phyloP scores from a whole-genome alignment of 2,888 invertebrate species.

The Scrobipalpa costella region DNA sequence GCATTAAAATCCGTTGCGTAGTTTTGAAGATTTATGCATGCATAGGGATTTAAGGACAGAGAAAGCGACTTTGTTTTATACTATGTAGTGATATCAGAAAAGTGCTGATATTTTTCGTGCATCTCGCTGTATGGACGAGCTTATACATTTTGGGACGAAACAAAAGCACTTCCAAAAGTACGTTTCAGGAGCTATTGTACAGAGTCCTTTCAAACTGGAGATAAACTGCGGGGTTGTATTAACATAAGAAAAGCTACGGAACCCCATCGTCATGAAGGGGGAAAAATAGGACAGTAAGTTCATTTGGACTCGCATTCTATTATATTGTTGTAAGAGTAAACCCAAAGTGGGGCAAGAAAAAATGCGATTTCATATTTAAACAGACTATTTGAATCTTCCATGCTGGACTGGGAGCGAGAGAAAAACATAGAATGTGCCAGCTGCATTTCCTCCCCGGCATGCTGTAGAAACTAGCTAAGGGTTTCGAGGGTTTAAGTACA shows the following conservation, averaged over 20 bases:
- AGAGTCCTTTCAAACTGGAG: slow-evolving; percentile 14
- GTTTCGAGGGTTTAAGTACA: no score
- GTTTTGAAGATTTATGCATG: no score
- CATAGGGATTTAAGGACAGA: no score
- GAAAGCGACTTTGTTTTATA: no score
- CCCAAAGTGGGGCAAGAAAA: background rate
- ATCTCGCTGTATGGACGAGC: background rate
- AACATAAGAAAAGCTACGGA: slow-evolving; percentile 35
- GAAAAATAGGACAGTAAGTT: slow-evolving; percentile 26
- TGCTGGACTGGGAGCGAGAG: no score
- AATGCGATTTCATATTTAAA: background rate
- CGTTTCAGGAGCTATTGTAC: background rate
- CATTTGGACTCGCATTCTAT: slow-evolving; percentile 29
- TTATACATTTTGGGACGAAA: background rate
- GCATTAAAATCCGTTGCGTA: no score
- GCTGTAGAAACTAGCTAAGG: no score
- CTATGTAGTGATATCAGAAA: background rate
- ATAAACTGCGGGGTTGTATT: slow-evolving; percentile 35
- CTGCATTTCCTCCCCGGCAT: no score
- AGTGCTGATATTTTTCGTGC: background rate
- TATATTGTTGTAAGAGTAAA: slow-evolving; percentile 22
- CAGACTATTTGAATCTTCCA: no score
- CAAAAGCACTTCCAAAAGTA: slow-evolving; percentile 5
- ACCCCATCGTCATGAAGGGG: slow-evolving; percentile 13
- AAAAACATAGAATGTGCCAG: no score